Conservation (phyloP, 2,113 vertebrate genomes). For the Sceloporus undulatus region DNA sequence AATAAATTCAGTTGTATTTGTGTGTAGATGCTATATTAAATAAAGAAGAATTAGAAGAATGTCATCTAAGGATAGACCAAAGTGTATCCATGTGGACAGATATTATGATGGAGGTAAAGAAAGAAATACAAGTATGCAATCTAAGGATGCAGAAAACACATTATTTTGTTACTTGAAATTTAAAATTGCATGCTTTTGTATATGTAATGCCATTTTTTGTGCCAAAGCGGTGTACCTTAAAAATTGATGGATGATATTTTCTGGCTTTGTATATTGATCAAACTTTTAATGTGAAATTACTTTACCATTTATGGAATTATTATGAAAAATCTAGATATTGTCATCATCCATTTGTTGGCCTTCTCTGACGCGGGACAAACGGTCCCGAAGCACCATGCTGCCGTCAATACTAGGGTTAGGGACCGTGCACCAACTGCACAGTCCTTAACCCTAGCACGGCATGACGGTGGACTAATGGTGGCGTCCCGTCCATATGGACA, state of each 20-base stretch:
- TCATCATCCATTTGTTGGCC: not conserved
- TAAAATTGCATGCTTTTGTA: not conserved
- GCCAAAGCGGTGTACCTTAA: not conserved
- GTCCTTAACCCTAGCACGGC: no score
- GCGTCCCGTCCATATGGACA: no score
- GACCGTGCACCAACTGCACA: no score
- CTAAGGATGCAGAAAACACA: not conserved
- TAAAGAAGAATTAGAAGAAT: not conserved
- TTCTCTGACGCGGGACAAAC: not conserved
- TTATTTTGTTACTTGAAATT: not conserved
- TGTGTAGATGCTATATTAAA: not conserved
- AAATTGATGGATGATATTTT: not conserved
- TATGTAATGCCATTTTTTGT: not conserved
- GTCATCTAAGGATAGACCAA: not conserved
- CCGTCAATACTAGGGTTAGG: no score
- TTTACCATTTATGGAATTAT: not conserved
- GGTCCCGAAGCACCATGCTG: no score
- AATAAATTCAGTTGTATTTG: not conserved
- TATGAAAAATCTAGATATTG: not conserved
- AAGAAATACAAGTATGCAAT: not conserved
- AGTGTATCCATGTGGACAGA: not conserved
- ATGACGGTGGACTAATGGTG: no score
- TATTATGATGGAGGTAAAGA: not conserved
- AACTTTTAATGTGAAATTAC: not conserved
- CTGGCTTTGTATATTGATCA: accelerated